Evolutionary conservation across 2,113 vertebrate species (phyloP).

Genomic region (Peucedramus taeniatus): DNA sequence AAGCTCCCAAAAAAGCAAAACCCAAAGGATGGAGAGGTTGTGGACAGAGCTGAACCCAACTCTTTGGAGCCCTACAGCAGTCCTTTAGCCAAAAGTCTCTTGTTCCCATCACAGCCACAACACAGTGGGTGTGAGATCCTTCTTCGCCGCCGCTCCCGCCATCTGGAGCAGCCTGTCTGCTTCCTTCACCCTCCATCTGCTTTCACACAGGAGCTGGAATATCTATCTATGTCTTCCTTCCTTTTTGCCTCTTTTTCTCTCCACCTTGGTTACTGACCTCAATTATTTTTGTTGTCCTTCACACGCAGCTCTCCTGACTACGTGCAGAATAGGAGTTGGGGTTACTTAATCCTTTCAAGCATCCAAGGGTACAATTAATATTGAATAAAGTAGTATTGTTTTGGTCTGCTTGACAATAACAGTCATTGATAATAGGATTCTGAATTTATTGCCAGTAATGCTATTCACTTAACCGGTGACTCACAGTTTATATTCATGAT

Average conservation of each 20-base stretch:
- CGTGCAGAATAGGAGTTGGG: neutral
- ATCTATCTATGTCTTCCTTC: neutral
- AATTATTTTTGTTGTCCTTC: neutral
- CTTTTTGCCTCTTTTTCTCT: neutral
- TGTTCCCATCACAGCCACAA: constrained; percentile 49
- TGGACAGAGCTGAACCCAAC: neutral
- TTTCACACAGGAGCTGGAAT: constrained; percentile 12
- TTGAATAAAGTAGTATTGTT: constrained; percentile 43
- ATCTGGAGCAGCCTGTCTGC: constrained; percentile 61
- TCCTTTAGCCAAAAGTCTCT: constrained; percentile 1
- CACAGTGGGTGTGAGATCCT: constrained; percentile 55
- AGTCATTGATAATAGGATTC: constrained; percentile 16
- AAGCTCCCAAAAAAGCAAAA: neutral
- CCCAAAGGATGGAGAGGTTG: neutral
- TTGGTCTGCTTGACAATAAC: constrained; percentile 28
- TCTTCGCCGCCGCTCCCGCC: neutral
- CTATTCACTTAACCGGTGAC: constrained; percentile 41
- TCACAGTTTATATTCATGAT: constrained; percentile 55
- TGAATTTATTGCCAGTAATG: constrained; percentile 46
- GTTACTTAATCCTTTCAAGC: constrained; percentile 8
- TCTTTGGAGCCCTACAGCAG: neutral
- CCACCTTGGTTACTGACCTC: neutral
- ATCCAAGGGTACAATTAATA: constrained; percentile 13
- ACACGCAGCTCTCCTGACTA: neutral
- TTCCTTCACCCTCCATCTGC: constrained; percentile 63